Base-by-base conservation (phyloP, 1,140 invertebrate species). In the Drosophila eugracilis region DNA sequence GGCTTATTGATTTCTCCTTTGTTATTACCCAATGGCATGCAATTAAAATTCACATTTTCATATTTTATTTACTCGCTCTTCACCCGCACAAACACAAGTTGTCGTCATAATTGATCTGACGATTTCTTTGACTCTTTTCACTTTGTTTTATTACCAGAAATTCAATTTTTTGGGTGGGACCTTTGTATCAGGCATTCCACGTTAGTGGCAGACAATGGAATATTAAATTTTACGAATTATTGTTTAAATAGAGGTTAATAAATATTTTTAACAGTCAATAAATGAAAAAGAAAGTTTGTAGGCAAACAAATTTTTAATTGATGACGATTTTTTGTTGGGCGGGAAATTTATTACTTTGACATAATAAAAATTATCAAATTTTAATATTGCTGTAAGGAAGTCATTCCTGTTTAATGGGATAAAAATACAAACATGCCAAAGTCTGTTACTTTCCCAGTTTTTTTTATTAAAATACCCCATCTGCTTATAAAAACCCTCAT, bases 11-110 rank as follows among this genome's bases (percentile, higher is more conserved):
- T 73, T 73, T 58, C 44, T 39, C 49, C 36, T 19, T 26, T 24
- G 37, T 19, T 52, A 37, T 58, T 49, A 49, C 39, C 45, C 76
- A 74, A 62, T 69, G 54, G 57, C 76, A 58, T 63, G 77, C 72
- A 81, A 79, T 81, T 80, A 66, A 80, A 66, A 71, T 66, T 78
- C 62, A 75, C 28, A 74, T 74, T 83, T 81, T 39, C 44, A 57
- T 67, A 39, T 65, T 52, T 50, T 55, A 62, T 69, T 83, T 57
- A 57, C 78, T 32, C 36, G 24, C 41, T 30, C 57, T 55, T 34
- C 72, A 57, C 67, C 66, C 78, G 59, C 80, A 78, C 69, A 67
- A 60, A 72, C 39, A 72, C 72, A 52, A 44, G 36, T 52, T 37
- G 24, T 15, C 32, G 15, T 52, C 36, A 7, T 24, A 36, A 58